These are phyloP conservation scores for Lepidotrigona ventralis DNA, from an alignment of 1,140 invertebrate genomes.

Conservation along the genomic window DNA sequence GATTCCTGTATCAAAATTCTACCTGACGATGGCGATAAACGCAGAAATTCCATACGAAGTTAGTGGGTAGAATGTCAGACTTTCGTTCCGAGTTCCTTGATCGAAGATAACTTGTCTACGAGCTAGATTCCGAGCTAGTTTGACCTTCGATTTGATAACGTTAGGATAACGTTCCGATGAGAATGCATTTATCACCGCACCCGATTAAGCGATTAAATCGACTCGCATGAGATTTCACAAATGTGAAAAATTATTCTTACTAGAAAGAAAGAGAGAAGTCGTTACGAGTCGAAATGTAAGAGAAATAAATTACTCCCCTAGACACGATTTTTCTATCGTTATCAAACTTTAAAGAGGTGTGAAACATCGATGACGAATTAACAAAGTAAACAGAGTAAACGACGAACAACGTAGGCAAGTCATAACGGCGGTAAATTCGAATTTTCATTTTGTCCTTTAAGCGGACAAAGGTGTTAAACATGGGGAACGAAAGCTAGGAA, in stretches of 20 bases:
- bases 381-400: no score
- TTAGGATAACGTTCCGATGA: slow-evolving; percentile 29
- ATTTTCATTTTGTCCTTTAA: neutral
- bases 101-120: slow-evolving; percentile 38
- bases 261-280: neutral
- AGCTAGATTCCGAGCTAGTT: slow-evolving; percentile 34
- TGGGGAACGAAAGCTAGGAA: neutral
- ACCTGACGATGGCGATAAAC: neutral
- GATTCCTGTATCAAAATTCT: neutral
- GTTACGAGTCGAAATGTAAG: neutral
- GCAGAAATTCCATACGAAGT: neutral
- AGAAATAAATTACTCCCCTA: neutral
- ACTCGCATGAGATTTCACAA: neutral
- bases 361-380: no score
- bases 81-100: slow-evolving; percentile 43
- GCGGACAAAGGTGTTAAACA: neutral
- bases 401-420: no score
- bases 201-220: neutral
- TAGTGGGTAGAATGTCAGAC: slow-evolving; percentile 1
- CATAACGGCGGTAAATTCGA: neutral
- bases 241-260: neutral
- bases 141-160: slow-evolving; percentile 49
- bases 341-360: neutral
- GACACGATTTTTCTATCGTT: neutral
- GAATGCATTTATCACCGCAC: slow-evolving; percentile 31